Conservation (phyloP, 2,888 invertebrate species). For the Ceramica pisi region DNA sequence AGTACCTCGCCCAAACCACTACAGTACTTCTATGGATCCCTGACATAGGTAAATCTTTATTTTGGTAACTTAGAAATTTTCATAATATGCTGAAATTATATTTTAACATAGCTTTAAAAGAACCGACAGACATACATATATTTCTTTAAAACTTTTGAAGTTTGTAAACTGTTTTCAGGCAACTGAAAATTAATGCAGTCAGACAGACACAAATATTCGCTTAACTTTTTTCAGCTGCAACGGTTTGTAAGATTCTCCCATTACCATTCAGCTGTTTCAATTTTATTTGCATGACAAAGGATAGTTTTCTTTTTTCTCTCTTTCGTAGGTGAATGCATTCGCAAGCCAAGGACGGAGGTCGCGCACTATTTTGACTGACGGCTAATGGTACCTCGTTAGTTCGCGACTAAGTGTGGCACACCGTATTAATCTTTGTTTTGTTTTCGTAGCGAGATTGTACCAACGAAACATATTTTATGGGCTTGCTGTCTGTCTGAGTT, state of each 20-base stretch:
- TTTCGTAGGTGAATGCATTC: slow-evolving; percentile 58
- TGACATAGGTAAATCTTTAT: not conserved
- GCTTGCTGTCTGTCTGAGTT: not conserved
- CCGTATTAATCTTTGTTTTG: slow-evolving; percentile 49
- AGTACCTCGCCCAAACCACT: no score
- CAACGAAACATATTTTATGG: slow-evolving; percentile 33
- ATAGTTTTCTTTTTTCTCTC: slow-evolving; percentile 40
- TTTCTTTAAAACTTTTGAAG: slow-evolving; percentile 3
- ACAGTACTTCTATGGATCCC: not conserved
- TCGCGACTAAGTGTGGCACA: slow-evolving; percentile 38
- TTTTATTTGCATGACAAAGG: slow-evolving; percentile 61
- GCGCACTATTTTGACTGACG: slow-evolving; percentile 56
- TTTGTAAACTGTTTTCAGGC: slow-evolving; percentile 22
- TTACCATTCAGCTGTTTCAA: slow-evolving; percentile 40
- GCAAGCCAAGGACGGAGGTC: slow-evolving; percentile 58
- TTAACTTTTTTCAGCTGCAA: slow-evolving; percentile 17
- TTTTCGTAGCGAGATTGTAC: slow-evolving; percentile 16
- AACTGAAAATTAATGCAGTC: slow-evolving; percentile 5
- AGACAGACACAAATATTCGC: slow-evolving; percentile 17
- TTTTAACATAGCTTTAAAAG: not conserved
- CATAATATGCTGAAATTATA: not conserved
- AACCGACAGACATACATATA: not conserved
- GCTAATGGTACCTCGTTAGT: slow-evolving; percentile 49
- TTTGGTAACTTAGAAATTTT: not conserved
- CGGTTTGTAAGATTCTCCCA: slow-evolving; percentile 36